Evolutionary conservation across 2,113 vertebrate genomes (phyloP).

Genomic region (Pterocles burchelli): DNA sequence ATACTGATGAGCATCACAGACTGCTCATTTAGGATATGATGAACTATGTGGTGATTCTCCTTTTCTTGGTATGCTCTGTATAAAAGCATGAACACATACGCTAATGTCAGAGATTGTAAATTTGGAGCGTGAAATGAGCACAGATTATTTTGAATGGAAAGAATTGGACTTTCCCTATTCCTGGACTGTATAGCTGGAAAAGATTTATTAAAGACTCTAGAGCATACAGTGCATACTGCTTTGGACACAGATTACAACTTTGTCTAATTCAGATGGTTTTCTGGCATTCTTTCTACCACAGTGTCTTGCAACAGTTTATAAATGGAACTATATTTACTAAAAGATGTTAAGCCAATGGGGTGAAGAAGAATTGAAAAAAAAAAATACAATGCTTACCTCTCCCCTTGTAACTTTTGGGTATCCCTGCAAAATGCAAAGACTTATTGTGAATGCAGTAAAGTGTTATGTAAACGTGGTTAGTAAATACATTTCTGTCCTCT

Average conservation of each 20-base stretch:
- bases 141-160: constrained; percentile 48
- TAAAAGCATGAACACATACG: background rate
- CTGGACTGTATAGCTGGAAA: constrained; percentile 44
- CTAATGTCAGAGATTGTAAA: constrained; percentile 26
- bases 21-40: background rate
- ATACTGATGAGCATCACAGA: background rate
- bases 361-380: background rate
- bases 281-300: background rate
- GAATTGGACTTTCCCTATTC: constrained; percentile 17
- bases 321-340: background rate
- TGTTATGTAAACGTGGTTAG: background rate
- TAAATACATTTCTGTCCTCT: background rate
- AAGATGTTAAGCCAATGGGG: background rate
- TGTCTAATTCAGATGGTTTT: constrained; percentile 14
- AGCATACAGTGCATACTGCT: background rate
- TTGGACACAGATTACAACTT: constrained; percentile 24
- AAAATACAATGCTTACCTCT: background rate
- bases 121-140: background rate
- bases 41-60: background rate
- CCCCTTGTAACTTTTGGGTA: background rate
- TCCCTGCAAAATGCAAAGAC: background rate
- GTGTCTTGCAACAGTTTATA: background rate
- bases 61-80: background rate
- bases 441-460: background rate
- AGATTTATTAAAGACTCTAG: constrained; percentile 30